Conservation (phyloP, 2,888 invertebrate genomes). For the Noctua fimbriata region DNA sequence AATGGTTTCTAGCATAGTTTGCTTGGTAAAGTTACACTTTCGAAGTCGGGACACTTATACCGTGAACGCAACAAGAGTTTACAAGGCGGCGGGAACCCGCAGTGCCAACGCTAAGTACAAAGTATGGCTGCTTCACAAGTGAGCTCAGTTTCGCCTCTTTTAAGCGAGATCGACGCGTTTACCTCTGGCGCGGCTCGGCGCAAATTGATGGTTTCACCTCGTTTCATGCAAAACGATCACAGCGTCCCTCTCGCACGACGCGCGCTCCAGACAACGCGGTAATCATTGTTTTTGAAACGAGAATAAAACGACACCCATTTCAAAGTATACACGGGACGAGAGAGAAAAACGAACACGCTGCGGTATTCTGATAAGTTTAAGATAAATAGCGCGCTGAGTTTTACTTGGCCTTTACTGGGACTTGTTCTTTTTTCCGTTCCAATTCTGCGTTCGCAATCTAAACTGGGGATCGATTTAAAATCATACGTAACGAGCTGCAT, state of each 20-base stretch:
- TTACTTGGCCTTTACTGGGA: conserved; percentile 81
- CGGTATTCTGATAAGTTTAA: conserved; percentile 88
- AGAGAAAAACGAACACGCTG: conserved; percentile 84
- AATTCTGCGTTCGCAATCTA: conserved; percentile 78
- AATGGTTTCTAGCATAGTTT: conserved; percentile 14
- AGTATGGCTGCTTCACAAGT: conserved; percentile 76
- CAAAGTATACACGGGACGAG: conserved; percentile 84
- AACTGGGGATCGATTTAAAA: conserved; percentile 78
- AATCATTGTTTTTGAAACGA: conserved; percentile 88
- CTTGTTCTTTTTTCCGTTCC: conserved; percentile 78
- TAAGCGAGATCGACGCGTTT: conserved; percentile 81
- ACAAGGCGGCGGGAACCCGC: conserved; percentile 72
- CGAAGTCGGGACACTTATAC: conserved; percentile 71
- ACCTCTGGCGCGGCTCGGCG: conserved; percentile 79
- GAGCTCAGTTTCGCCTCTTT: conserved; percentile 77
- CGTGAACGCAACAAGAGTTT: conserved; percentile 75
- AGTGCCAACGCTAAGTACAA: conserved; percentile 70
- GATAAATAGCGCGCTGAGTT: conserved; percentile 88
- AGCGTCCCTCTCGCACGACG: conserved; percentile 85
- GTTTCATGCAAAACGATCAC: conserved; percentile 87
- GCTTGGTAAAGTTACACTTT: conserved; percentile 43
- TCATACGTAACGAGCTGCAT: conserved; percentile 76
- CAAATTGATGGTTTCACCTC: conserved; percentile 89
- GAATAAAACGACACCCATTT: conserved; percentile 83
- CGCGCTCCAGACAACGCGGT: conserved; percentile 82